Evolutionary conservation across 2,113 vertebrate genomes (phyloP).

Genomic region (Otolemur garnettii): DNA sequence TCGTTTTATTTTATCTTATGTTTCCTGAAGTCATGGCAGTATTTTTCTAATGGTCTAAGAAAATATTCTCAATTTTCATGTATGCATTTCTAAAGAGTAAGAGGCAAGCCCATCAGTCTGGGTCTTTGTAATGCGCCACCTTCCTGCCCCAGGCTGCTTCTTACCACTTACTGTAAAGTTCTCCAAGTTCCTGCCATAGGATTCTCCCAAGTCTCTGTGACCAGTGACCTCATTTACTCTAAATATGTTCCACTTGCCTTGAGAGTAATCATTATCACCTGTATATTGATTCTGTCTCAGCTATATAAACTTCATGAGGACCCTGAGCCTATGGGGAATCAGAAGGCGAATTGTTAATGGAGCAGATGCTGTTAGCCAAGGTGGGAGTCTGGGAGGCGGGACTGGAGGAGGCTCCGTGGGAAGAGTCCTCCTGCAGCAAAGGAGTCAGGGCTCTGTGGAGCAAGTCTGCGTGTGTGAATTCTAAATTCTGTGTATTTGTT

Average conservation of each 20-base stretch:
- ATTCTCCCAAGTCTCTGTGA: not conserved
- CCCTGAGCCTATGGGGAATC: not conserved
- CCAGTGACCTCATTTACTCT: not conserved
- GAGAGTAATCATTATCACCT: not conserved
- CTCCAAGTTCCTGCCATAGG: not conserved
- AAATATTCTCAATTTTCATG: not conserved
- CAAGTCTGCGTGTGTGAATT: not conserved
- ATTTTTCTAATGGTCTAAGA: not conserved
- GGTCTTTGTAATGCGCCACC: too few species aligned
- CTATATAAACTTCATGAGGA: not conserved
- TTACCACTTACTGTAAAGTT: not conserved
- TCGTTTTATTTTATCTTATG: constrained; percentile 1
- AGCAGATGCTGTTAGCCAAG: not conserved
- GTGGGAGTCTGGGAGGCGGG: not conserved
- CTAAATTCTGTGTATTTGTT: not conserved
- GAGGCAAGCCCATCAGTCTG: not conserved
- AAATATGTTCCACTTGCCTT: not conserved
- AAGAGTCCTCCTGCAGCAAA: not conserved
- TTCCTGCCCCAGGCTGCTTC: not conserved
- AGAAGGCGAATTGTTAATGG: not conserved
- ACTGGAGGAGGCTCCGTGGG: not conserved
- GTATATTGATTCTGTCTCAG: not conserved
- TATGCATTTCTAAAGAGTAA: not conserved
- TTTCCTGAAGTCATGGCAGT: constrained; percentile 5
- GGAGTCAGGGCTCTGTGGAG: not conserved